These are phyloP conservation scores for Myotis lucifugus DNA, from an alignment of 2,113 vertebrate genomes.

Conservation along the genomic window DNA sequence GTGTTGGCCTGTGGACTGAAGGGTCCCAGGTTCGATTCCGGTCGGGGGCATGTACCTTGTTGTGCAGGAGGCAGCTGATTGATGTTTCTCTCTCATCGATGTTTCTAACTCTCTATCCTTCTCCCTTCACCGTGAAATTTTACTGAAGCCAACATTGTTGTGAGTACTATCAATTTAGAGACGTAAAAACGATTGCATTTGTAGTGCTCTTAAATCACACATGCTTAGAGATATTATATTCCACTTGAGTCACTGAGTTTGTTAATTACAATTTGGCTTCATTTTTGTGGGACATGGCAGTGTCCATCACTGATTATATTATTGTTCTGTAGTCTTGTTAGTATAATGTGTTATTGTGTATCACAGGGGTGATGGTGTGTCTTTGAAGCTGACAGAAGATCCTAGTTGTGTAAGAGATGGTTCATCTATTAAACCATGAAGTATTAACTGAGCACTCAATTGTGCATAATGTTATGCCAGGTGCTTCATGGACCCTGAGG, in stretches of 20 bases:
- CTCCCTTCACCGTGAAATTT: neutral
- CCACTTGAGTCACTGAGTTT: slow-evolving; percentile 22
- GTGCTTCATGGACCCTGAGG: neutral
- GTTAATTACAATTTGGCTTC: slow-evolving; percentile 59
- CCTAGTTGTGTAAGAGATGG: neutral
- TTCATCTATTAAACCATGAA: slow-evolving; percentile 12
- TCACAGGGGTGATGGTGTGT: neutral
- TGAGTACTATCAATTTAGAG: neutral
- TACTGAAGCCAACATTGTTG: slow-evolving; percentile 47
- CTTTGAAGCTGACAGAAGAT: slow-evolving; percentile 22
- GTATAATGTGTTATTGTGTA: neutral
- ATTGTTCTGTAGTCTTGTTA: slow-evolving; percentile 59
- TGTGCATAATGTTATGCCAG: neutral
- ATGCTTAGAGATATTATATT: slow-evolving; percentile 39
- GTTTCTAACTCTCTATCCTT: no score
- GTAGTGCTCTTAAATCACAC: slow-evolving; percentile 44
- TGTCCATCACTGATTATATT: slow-evolving; percentile 54
- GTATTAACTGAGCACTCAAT: neutral
- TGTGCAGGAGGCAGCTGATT: no score
- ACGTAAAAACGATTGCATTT: slow-evolving; percentile 62
- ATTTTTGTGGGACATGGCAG: slow-evolving; percentile 31
- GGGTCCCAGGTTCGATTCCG: no score
- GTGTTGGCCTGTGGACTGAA: no score
- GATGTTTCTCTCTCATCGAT: no score
- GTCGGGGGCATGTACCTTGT: no score